phyloP scores from a whole-genome alignment of 2,888 invertebrate genomes.

The Agrochola litura region DNA sequence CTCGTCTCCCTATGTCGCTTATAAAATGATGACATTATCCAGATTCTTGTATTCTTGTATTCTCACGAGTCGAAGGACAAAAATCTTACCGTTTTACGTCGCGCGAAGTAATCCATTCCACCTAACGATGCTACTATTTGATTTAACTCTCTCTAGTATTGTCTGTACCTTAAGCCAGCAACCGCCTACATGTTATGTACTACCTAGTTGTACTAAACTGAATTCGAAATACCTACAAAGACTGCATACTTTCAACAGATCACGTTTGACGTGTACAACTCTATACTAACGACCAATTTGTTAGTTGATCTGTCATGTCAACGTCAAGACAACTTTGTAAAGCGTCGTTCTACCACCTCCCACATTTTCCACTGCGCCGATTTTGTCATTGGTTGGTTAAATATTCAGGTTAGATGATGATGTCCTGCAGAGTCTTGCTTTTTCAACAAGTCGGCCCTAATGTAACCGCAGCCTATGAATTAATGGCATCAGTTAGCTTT shows the following conservation, averaged over 20 bases:
- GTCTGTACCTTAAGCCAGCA: background rate
- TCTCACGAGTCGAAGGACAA: too few species aligned
- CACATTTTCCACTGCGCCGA: background rate
- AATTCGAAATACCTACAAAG: constrained; percentile 30
- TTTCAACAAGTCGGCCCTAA: background rate
- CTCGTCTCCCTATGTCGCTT: too few species aligned
- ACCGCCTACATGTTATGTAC: background rate
- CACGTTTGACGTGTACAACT: constrained; percentile 55
- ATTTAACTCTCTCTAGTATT: background rate
- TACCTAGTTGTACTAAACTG: constrained; percentile 12
- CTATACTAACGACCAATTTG: constrained; percentile 58
- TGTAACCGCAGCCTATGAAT: background rate
- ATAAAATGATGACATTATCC: too few species aligned
- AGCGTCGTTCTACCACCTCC: background rate
- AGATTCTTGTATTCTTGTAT: too few species aligned
- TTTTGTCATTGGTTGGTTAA: background rate
- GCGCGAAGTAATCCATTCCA: too few species aligned
- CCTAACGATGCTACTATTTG: too few species aligned
- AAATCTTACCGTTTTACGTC: too few species aligned
- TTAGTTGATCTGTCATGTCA: constrained; percentile 52
- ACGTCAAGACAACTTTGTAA: constrained; percentile 38
- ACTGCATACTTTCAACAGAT: constrained; percentile 42
- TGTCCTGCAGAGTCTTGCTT: background rate
- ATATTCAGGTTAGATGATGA: background rate
- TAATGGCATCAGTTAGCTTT: constrained; percentile 10